phyloP scores from a whole-genome alignment of 1,140 invertebrate genomes.

The Glossosoma conforme region DNA sequence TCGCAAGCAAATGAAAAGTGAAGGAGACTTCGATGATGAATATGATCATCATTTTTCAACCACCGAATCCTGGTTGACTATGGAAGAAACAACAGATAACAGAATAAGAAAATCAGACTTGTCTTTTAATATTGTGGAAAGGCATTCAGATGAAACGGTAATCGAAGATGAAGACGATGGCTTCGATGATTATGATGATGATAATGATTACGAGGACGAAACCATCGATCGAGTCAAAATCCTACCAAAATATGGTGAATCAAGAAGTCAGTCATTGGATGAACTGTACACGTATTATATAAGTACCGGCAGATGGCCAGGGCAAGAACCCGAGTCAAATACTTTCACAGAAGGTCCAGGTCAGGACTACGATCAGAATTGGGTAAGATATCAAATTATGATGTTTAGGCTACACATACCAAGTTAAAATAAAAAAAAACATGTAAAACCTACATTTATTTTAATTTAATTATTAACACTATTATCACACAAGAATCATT shows the following conservation, averaged over 20 bases:
- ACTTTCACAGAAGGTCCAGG: slow-evolving; percentile 9
- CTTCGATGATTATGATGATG: slow-evolving; percentile 2
- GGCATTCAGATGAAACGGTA: slow-evolving; percentile 6
- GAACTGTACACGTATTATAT: slow-evolving; percentile 12
- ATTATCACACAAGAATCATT: no score
- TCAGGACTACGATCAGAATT: slow-evolving; percentile 16
- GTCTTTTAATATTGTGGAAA: no score
- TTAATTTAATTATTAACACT: no score
- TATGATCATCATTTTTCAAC: no score
- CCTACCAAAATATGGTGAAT: not conserved
- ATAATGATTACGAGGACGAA: slow-evolving; percentile 11
- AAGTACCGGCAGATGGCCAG: slow-evolving; percentile 1
- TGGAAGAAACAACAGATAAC: no score
- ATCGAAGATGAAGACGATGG: slow-evolving; percentile 10
- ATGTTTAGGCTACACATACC: not conserved
- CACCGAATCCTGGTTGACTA: no score
- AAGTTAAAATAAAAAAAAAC: no score
- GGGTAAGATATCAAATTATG: slow-evolving; percentile 9
- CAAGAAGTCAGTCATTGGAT: slow-evolving; percentile 1
- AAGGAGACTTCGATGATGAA: no score
- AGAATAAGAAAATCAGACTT: no score
- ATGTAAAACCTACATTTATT: no score
- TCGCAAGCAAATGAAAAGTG: no score
- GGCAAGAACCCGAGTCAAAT: slow-evolving; percentile 1
- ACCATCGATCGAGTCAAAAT: slow-evolving; percentile 3